Conservation (phyloP, 2,113 vertebrate genomes). For the Neodontobutis hainanensis region DNA sequence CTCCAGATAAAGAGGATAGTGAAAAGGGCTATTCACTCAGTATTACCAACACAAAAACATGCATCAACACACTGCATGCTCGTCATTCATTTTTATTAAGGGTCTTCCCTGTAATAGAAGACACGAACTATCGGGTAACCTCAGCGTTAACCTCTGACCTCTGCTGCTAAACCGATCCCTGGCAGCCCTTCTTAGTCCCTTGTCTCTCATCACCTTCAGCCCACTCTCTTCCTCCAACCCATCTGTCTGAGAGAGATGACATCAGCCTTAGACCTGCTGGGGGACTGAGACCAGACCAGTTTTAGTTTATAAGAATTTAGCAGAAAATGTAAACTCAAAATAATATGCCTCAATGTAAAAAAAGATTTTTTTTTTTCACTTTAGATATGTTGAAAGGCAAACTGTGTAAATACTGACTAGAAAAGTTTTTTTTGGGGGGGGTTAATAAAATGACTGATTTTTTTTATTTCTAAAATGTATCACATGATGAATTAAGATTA, state of each 20-base stretch:
- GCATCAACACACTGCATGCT: conserved; percentile 10
- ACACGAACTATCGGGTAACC: conserved; percentile 16
- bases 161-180: background rate
- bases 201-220: conserved; percentile 15
- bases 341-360: too few relatives aligned
- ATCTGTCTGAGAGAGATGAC: conserved; percentile 44
- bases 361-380: too few relatives aligned
- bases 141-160: conserved; percentile 45
- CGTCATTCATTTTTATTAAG: conserved; percentile 39
- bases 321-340: too few relatives aligned
- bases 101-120: conserved; percentile 8
- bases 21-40: background rate
- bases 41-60: conserved; percentile 3
- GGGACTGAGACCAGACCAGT: conserved; percentile 30
- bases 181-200: background rate
- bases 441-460: too few relatives aligned
- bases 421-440: too few relatives aligned
- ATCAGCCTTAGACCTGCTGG: conserved; percentile 49
- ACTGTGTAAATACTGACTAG: too few relatives aligned
- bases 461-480: too few relatives aligned
- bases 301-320: too few relatives aligned
- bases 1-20: background rate
- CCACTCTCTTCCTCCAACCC: conserved; percentile 17
- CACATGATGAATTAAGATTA: too few relatives aligned
- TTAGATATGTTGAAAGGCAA: too few relatives aligned